phyloP scores from a whole-genome alignment of 1,140 invertebrate genomes.

The Wasmannia auropunctata region DNA sequence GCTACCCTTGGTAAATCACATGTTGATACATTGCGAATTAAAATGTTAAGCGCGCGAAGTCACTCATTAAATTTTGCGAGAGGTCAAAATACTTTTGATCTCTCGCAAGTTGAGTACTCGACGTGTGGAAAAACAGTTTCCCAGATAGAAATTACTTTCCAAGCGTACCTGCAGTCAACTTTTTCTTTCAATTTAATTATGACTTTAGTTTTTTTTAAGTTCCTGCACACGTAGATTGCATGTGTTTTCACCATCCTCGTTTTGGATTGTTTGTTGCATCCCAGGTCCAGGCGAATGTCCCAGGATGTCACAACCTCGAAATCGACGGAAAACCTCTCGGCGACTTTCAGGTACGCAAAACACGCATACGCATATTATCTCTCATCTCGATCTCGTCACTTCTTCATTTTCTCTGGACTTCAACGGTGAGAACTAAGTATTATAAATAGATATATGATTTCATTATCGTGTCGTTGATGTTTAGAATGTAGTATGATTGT shows the following conservation, averaged over 20 bases:
- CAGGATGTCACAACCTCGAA: conserved; percentile 87
- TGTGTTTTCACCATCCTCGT: conserved; percentile 79
- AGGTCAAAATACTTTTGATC: conserved; percentile 38
- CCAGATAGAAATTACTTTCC: neutral
- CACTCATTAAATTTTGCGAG: conserved; percentile 7
- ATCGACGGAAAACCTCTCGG: conserved; percentile 82
- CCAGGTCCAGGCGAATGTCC: conserved; percentile 91
- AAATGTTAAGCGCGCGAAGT: conserved; percentile 23
- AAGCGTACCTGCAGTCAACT: neutral
- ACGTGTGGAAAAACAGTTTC: conserved; percentile 8
- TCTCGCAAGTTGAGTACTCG: too few species aligned
- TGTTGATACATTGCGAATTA: neutral
- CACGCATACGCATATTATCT: neutral
- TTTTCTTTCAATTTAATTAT: conserved; percentile 70
- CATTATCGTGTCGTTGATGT: neutral
- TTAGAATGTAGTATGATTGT: neutral
- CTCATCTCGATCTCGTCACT: neutral
- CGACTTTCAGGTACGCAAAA: conserved; percentile 81
- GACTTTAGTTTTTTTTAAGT: conserved; percentile 76
- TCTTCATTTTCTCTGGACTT: neutral
- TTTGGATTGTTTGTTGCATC: conserved; percentile 79
- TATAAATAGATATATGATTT: conserved; percentile 5
- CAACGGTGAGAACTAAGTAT: neutral
- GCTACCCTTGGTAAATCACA: conserved; percentile 3
- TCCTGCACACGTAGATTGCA: conserved; percentile 78